Percentiles rank a stretch among this genome's conserved stretches.
Conservation (phyloP, 2,113 vertebrate species). For the Mungos mungo region DNA sequence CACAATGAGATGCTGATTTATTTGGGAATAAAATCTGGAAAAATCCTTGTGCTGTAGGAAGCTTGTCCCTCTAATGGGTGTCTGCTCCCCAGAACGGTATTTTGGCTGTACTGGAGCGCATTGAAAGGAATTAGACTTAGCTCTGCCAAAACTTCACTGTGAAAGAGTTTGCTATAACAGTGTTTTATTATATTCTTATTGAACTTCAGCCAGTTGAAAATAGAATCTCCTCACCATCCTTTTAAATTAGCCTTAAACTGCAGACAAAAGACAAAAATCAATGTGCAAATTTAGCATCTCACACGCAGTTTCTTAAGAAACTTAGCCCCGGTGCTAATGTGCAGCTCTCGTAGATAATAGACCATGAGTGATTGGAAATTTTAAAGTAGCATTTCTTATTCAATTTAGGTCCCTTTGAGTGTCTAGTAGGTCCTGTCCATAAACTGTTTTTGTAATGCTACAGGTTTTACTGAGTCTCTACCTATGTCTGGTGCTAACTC, state of each 20-base stretch:
- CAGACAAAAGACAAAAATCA: constrained; percentile 75
- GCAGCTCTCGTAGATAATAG: background rate
- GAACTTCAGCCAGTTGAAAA: constrained; percentile 65
- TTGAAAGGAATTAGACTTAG: constrained; percentile 63
- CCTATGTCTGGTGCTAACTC: background rate
- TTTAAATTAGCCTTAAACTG: constrained; percentile 70
- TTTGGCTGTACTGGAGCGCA: constrained; percentile 36
- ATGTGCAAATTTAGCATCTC: constrained; percentile 65
- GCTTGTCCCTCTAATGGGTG: background rate
- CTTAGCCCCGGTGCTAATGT: background rate
- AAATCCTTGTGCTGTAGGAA: constrained; percentile 10
- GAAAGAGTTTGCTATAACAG: constrained; percentile 65
- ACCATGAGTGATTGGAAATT: constrained; percentile 1
- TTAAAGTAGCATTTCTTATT: background rate
- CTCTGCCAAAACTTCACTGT: constrained; percentile 63
- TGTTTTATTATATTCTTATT: constrained; percentile 71
- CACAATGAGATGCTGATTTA: background rate
- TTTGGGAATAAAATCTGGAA: constrained; percentile 66
- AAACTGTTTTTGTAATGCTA: background rate
- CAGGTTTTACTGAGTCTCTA: background rate
- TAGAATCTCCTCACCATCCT: constrained; percentile 58
- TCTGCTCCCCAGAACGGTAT: background rate
- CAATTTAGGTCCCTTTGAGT: background rate
- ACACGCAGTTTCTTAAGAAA: background rate
- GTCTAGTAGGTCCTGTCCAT: background rate